phyloP scores from a whole-genome alignment of 2,888 invertebrate species.

The Anagyrus pseudococci region DNA sequence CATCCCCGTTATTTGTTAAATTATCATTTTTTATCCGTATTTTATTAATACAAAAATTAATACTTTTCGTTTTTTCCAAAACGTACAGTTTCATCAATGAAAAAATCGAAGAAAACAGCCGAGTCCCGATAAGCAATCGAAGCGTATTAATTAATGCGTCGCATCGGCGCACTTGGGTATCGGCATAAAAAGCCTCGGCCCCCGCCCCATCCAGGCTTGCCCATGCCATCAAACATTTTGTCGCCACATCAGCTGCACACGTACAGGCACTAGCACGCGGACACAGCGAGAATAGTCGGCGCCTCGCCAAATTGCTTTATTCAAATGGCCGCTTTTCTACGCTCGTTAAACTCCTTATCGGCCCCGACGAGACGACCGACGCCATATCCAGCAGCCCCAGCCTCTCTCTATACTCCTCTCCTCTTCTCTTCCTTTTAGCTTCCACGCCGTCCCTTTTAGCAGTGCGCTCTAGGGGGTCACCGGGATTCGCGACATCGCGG shows the following conservation, averaged over 20 bases:
- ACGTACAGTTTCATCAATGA: no score
- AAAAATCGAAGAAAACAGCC: no score
- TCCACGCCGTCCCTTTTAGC: not conserved
- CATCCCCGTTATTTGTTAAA: no score
- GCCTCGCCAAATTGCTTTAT: constrained; percentile 57
- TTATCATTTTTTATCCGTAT: no score
- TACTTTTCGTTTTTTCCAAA: no score
- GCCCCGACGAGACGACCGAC: not conserved
- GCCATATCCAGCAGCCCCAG: not conserved
- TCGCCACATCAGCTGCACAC: not conserved
- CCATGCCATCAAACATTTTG: not conserved
- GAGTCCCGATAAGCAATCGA: no score
- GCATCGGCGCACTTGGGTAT: no score
- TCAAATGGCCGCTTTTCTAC: constrained; percentile 51
- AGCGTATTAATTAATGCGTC: no score
- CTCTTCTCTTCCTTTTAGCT: not conserved
- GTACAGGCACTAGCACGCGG: not conserved
- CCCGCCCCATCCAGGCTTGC: no score
- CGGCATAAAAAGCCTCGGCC: no score
- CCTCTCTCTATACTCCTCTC: not conserved
- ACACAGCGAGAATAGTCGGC: constrained; percentile 50
- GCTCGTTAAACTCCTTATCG: constrained; percentile 23
- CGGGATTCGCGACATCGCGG: not conserved
- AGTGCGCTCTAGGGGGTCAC: not conserved
- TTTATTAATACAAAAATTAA: no score